Evolutionary conservation across 2,113 vertebrate species (phyloP), one percentile per base, ranked within the genome.

Genomic region (Apteryx owenii): DNA sequence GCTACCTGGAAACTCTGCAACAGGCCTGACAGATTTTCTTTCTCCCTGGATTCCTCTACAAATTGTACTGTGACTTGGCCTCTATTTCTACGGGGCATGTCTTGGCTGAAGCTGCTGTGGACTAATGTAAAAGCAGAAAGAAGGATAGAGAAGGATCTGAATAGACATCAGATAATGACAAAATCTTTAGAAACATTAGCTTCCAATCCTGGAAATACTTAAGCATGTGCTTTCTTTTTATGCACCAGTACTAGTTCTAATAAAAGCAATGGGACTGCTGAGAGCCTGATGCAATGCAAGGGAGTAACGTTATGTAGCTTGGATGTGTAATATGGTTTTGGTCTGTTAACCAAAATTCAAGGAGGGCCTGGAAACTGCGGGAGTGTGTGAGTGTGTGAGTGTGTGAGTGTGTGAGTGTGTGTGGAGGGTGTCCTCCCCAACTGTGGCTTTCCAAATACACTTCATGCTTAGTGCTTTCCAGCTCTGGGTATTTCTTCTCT

Each of bases 361-460:
- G 89, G 54, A 73, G 11, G 22, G 51, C 18, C 17, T 84, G 33
- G 38, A 73, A 88, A 17, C 1, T 73, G 40, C 75, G 22, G 58
- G 78, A 73, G 4, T 53, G 61, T 38, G 42, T 40, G n/a, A 5
- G 28, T 58, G 28, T 46, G 44, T 31, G 54, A n/a, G n/a, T 13
- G 3, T 36, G 36, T 36, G 36, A n/a, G n/a, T n/a, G n/a, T n/a
- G n/a, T n/a, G n/a, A n/a, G n/a, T 38, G 36, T 38, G 36, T 38
- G 36, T 38, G 22, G 10, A 0, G 2, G 40, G 5, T 0, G 2
- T 81, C 94, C 29, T 90, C 5, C 22, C 15, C 10, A 60, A 0
- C 25, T 64, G n/a, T 46, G 51, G 40, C 61, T 94, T 86, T 88
- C 25, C 65, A 83, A 84, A 62, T 83, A 23, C 6, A 15, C 28